Evolutionary conservation across 2,888 invertebrate species (phyloP), one percentile per base, ranked within the genome.

Genomic region (Brenthis ino): DNA sequence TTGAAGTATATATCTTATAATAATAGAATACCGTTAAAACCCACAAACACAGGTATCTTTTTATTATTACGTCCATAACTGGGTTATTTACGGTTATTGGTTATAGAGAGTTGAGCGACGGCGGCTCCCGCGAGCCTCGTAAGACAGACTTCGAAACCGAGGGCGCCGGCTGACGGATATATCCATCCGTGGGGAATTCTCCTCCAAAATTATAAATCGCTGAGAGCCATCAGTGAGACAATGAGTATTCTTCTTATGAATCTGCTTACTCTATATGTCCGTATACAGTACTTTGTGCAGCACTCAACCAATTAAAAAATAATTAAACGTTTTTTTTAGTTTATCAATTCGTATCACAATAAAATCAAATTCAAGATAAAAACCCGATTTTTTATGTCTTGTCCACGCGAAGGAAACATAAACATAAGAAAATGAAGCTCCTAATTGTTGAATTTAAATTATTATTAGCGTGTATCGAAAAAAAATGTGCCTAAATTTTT

Each of bases 61-160:
- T 72, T 72, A 70, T 70, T 72, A 72, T 70, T 68, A 68, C 65
- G 70, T 70, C 70, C 72, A 70, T 70, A 70, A 67, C 67, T 66
- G 58, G 63, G 67, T 91, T 91, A 93, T 92, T 93, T 92, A 93
- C 90, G 92, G 85, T 93, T 92, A 92, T 93, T 91, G 93, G 91
- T 92, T 91, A 93, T 91, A 85, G 91, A 88, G 86, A 89, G 87
- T 87, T 88, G 90, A 90, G 87, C 88, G 85, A 82, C 84, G 83
- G 80, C 79, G 74, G 79, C 80, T 93, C 92, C 91, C 92, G 84
- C 71, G 91, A 87, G 93, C 79, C 86, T 92, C 93, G 90, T 93
- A 92, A 92, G 86, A 84, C 86, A 90, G 90, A 90, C 91, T 86
- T 84, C 76, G 82, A 80, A 77, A 75, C 76, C 77, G 85, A 90